Conservation (phyloP, 2,113 vertebrate genomes). For the Lepisosteus osseus region DNA sequence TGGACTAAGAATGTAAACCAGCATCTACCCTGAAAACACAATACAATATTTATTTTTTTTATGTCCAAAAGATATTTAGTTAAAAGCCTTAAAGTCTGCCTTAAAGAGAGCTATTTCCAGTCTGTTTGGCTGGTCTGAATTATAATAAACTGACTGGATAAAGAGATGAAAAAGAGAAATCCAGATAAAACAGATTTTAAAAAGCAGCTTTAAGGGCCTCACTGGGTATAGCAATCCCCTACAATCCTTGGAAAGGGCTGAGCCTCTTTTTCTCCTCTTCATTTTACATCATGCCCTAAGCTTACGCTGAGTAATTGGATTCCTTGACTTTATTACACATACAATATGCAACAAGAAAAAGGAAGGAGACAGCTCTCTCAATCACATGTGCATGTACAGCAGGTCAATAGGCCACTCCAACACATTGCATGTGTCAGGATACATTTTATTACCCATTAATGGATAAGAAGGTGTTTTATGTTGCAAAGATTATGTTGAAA, state of each 20-base stretch:
- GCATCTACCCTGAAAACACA: no score
- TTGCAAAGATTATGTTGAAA: no score
- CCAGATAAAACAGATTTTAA: constrained; percentile 45
- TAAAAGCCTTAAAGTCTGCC: constrained; percentile 35
- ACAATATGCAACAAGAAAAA: no score
- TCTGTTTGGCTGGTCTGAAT: constrained; percentile 38
- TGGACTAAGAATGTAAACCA: neutral
- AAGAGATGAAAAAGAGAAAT: constrained; percentile 41
- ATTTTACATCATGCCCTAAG: neutral
- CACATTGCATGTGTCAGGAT: no score
- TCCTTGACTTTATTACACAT: no score
- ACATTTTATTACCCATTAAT: no score
- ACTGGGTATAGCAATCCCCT: constrained; percentile 46
- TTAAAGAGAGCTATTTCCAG: constrained; percentile 36
- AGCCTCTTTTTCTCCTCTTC: constrained; percentile 11
- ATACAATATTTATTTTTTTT: neutral
- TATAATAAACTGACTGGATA: constrained; percentile 35
- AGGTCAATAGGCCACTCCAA: no score
- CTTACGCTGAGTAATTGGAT: no score
- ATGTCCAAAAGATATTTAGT: constrained; percentile 34
- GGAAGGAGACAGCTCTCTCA: no score
- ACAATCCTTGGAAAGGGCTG: constrained; percentile 48
- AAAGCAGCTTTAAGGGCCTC: constrained; percentile 57
- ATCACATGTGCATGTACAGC: no score
- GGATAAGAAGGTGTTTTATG: no score